phyloP scores from a whole-genome alignment of 2,113 vertebrate species.

The Pseudopipra pipra region DNA sequence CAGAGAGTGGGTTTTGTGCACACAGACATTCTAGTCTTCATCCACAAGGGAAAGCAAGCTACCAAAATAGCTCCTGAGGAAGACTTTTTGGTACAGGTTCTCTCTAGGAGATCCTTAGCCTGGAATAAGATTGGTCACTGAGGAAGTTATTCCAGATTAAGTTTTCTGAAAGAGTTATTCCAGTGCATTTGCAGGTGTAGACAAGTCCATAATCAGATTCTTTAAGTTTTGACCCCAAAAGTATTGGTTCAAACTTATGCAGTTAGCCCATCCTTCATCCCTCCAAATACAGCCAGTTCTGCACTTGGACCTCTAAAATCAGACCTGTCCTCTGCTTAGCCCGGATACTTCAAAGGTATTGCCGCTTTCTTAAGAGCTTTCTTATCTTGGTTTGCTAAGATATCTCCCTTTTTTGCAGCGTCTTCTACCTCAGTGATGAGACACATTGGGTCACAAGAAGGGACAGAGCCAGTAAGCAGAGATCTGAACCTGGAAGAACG shows the following conservation, averaged over 20 bases:
- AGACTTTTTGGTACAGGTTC: background rate
- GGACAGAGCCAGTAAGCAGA: background rate
- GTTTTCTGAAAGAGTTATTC: background rate
- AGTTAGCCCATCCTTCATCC: background rate
- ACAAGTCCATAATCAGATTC: background rate
- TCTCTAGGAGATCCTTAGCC: background rate
- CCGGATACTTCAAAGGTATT: background rate
- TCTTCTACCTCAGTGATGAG: background rate
- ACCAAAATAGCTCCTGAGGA: background rate
- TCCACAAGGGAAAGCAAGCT: background rate
- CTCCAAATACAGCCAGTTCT: background rate
- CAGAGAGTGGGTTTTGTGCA: background rate
- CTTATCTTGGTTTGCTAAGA: background rate
- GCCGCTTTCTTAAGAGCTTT: background rate
- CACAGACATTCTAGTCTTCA: background rate
- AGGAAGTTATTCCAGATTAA: background rate
- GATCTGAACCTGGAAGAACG: accelerated
- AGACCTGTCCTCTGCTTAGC: background rate
- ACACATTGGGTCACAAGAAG: background rate
- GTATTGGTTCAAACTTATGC: background rate
- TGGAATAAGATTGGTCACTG: background rate
- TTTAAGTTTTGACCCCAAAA: background rate
- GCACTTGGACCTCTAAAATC: background rate
- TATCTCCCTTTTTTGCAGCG: background rate
- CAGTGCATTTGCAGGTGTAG: background rate